Percentiles rank a stretch among this genome's conserved stretches.
Conservation (phyloP, 2,888 invertebrate genomes). For the Taenaris catops region DNA sequence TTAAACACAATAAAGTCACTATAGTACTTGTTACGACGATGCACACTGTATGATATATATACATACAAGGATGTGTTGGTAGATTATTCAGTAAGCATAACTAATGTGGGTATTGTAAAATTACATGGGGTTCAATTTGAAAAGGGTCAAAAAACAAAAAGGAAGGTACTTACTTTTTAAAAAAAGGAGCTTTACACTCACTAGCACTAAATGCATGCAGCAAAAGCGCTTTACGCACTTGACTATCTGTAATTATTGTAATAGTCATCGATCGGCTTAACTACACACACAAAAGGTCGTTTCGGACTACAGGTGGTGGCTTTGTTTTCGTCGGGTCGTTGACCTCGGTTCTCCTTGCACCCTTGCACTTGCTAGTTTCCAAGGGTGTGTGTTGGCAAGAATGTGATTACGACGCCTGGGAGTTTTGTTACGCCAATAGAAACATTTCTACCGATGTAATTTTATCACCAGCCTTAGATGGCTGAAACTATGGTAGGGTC, state of each 20-base stretch:
- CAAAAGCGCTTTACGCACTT: conserved; percentile 1
- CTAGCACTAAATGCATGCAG: too few relatives aligned
- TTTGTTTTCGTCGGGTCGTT: conserved; percentile 67
- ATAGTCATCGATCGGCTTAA: conserved; percentile 6
- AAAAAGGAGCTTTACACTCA: not conserved
- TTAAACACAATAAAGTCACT: too few relatives aligned
- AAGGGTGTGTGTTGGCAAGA: conserved; percentile 7
- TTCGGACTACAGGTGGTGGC: conserved; percentile 48
- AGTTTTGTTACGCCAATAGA: too few relatives aligned
- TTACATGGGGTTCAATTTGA: conserved; percentile 1
- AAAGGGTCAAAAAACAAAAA: conserved; percentile 8
- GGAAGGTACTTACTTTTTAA: conserved; percentile 1
- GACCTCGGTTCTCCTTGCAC: conserved; percentile 63
- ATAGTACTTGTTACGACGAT: too few relatives aligned
- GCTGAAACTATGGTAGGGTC: too few relatives aligned
- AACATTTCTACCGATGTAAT: too few relatives aligned
- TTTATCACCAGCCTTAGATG: too few relatives aligned
- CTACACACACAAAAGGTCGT: conserved; percentile 13
- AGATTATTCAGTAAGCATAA: too few relatives aligned
- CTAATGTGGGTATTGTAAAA: conserved; percentile 9
- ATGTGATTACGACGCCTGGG: conserved; percentile 9
- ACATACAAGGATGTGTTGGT: too few relatives aligned
- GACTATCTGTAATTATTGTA: conserved; percentile 2
- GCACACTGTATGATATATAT: too few relatives aligned
- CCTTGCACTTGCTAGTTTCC: conserved; percentile 36